Conservation (phyloP, 2,113 vertebrate species). For the Hydrochoerus hydrochaeris region DNA sequence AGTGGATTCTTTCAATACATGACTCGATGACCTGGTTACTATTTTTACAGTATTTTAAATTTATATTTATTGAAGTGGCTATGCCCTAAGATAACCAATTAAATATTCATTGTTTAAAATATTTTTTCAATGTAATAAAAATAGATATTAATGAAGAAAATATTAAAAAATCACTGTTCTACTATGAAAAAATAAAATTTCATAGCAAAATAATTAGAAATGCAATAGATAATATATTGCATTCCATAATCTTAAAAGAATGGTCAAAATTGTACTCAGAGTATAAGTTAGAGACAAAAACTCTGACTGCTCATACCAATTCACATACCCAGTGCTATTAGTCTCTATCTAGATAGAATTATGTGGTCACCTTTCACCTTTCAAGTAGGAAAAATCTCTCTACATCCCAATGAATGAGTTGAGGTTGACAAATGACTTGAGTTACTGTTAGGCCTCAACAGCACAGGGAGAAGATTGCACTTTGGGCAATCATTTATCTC, state of each 20-base stretch:
- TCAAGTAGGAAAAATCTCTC: not conserved
- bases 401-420: not conserved
- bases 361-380: not conserved
- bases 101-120: not conserved
- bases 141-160: not conserved
- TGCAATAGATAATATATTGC: not conserved
- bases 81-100: slow-evolving; percentile 28
- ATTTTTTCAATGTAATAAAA: not conserved
- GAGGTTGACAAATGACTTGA: not conserved
- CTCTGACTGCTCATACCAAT: not conserved
- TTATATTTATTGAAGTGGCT: slow-evolving; percentile 35
- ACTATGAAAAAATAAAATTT: not conserved
- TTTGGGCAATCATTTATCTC: not conserved
- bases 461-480: not conserved
- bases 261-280: not conserved
- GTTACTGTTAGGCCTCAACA: not conserved
- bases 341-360: slow-evolving; percentile 15
- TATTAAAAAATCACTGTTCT: not conserved
- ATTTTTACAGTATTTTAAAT: slow-evolving; percentile 15
- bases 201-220: not conserved
- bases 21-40: not conserved
- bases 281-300: not conserved
- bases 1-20: not conserved
- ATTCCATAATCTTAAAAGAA: not conserved
- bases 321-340: not conserved